phyloP scores from a whole-genome alignment of 2,888 invertebrate species.

The Fissipunctia ypsillon region DNA sequence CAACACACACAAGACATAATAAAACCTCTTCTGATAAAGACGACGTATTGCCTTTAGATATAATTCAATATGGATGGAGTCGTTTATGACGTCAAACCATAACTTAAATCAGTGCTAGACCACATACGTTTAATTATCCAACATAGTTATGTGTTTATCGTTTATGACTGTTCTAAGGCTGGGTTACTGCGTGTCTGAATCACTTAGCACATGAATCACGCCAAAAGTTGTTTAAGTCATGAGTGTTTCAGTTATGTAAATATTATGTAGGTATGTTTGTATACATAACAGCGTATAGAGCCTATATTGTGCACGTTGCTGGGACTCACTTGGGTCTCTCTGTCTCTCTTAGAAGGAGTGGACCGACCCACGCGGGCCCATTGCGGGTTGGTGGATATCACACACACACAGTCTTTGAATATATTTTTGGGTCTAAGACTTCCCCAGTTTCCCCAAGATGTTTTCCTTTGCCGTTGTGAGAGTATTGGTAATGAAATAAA shows the following conservation, averaged over 20 bases:
- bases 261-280: not conserved
- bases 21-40: too few species aligned
- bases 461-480: not conserved
- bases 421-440: too few species aligned
- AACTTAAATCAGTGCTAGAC: conserved; percentile 4
- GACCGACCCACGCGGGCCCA: not conserved
- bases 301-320: not conserved
- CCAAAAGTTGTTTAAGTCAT: not conserved
- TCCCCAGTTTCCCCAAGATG: not conserved
- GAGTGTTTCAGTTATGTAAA: not conserved
- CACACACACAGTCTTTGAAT: not conserved
- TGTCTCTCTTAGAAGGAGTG: not conserved
- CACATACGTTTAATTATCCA: not conserved
- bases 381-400: not conserved
- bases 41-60: too few species aligned
- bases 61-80: not conserved
- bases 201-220: conserved; percentile 41
- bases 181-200: conserved; percentile 37
- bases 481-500: not conserved
- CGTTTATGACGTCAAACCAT: not conserved
- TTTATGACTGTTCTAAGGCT: conserved; percentile 21
- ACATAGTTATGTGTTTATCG: conserved; percentile 35
- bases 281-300: not conserved
- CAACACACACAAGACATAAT: too few species aligned
- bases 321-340: too few species aligned